Evolutionary conservation across 1,140 invertebrate genomes (phyloP).

Genomic region (Apolygus lucorum): DNA sequence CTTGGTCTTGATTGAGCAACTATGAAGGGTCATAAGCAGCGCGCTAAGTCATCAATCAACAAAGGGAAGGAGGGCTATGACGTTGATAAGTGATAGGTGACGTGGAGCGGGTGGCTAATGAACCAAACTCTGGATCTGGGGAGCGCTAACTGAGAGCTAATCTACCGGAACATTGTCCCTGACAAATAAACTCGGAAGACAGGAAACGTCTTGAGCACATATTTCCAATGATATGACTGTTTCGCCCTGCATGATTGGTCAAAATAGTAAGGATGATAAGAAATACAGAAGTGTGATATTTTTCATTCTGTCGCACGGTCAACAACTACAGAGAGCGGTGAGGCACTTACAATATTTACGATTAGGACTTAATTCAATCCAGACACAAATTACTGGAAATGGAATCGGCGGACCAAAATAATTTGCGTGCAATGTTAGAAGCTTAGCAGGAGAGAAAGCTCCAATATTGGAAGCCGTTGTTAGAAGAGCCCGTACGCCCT

Average conservation of each 20-base stretch:
- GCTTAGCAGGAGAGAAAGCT: conserved; percentile 8
- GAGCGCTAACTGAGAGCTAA: background rate
- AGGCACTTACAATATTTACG: too few species aligned
- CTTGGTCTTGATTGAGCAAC: background rate
- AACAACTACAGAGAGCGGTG: too few species aligned
- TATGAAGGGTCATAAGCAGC: background rate
- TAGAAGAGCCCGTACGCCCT: background rate
- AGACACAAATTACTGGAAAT: background rate
- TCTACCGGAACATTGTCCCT: background rate
- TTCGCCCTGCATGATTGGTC: too few species aligned
- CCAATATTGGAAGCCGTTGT: conserved; percentile 10
- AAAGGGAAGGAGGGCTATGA: background rate
- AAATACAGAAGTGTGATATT: too few species aligned
- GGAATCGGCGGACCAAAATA: conserved; percentile 7
- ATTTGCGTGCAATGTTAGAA: background rate
- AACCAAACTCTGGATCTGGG: background rate
- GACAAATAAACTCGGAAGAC: background rate
- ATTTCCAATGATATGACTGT: background rate
- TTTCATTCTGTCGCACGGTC: too few species aligned
- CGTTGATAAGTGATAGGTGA: background rate
- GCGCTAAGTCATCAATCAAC: background rate
- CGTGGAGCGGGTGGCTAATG: background rate
- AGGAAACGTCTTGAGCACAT: background rate
- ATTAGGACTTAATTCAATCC: background rate
- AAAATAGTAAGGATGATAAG: too few species aligned